phyloP scores from a whole-genome alignment of 2,113 vertebrate genomes.

The Pelvicachromis taeniatus region DNA sequence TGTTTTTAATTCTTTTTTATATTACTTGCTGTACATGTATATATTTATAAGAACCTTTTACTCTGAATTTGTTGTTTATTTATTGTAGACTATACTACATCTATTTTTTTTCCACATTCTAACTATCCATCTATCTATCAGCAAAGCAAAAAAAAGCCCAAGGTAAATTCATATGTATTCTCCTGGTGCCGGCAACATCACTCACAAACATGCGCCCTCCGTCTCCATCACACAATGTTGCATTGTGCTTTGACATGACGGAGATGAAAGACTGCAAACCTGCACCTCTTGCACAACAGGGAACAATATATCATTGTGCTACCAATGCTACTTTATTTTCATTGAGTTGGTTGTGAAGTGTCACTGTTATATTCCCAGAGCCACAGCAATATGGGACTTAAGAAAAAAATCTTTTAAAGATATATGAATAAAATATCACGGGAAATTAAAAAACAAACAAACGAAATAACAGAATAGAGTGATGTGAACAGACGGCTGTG shows the following conservation, averaged over 20 bases:
- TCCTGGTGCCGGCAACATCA: background rate
- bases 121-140: background rate
- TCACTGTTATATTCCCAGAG: background rate
- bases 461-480: background rate
- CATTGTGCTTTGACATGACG: background rate
- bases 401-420: background rate
- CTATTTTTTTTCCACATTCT: background rate
- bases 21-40: background rate
- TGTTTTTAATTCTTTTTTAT: background rate
- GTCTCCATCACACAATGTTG: background rate
- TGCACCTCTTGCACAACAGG: background rate
- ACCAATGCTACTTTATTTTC: background rate
- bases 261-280: slow-evolving; percentile 3
- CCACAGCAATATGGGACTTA: background rate
- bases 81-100: background rate
- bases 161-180: background rate
- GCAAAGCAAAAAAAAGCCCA: background rate
- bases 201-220: background rate
- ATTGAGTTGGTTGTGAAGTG: background rate
- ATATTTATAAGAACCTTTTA: background rate
- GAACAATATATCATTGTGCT: background rate
- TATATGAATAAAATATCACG: background rate
- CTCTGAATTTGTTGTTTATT: background rate
- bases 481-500: background rate
- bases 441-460: background rate